Percentiles rank a stretch among this genome's conserved stretches.
Evolutionary conservation across 2,888 invertebrate genomes (phyloP).

Genomic region (Schizotus pectinicornis): DNA sequence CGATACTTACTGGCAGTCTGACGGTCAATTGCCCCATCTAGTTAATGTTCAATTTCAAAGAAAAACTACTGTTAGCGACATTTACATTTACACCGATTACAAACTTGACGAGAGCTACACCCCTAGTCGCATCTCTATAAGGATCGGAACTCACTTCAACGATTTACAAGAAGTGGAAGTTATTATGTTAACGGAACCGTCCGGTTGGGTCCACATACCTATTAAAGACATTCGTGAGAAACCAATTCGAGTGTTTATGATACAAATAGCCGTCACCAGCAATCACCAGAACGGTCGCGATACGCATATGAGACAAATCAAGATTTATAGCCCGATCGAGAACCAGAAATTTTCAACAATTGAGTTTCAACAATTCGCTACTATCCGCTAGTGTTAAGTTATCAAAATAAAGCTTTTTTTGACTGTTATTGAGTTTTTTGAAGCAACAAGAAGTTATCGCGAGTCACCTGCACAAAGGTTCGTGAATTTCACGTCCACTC

Average conservation of each 20-base stretch:
- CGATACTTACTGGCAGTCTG: conserved; percentile 99
- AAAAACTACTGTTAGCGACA: conserved; percentile 93
- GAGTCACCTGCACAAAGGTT: too few species aligned
- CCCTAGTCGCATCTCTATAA: conserved; percentile 90
- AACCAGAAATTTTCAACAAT: conserved; percentile 79
- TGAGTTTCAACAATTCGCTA: conserved; percentile 81
- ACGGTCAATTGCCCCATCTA: conserved; percentile 96
- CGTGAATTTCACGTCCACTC: not conserved
- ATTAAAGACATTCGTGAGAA: conserved; percentile 86
- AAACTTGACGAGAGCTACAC: conserved; percentile 99
- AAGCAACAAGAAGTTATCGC: conserved; percentile 13
- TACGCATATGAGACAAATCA: conserved; percentile 96
- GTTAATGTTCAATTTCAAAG: conserved; percentile 96
- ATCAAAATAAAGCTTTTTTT: conserved; percentile 3
- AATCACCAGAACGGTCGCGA: conserved; percentile 99
- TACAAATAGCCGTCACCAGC: conserved; percentile 94
- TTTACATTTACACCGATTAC: conserved; percentile 97
- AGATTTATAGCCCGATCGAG: conserved; percentile 88
- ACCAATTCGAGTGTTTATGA: conserved; percentile 93
- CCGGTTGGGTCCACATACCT: conserved; percentile 94
- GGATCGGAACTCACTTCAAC: conserved; percentile 95
- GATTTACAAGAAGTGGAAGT: conserved; percentile 96
- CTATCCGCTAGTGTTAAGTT: conserved; percentile 67
- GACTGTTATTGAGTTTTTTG: conserved; percentile 5
- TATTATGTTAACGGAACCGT: conserved; percentile 90